These are phyloP conservation scores for Mamestra configurata DNA, from an alignment of 1,140 invertebrate species.

Conservation along the genomic window DNA sequence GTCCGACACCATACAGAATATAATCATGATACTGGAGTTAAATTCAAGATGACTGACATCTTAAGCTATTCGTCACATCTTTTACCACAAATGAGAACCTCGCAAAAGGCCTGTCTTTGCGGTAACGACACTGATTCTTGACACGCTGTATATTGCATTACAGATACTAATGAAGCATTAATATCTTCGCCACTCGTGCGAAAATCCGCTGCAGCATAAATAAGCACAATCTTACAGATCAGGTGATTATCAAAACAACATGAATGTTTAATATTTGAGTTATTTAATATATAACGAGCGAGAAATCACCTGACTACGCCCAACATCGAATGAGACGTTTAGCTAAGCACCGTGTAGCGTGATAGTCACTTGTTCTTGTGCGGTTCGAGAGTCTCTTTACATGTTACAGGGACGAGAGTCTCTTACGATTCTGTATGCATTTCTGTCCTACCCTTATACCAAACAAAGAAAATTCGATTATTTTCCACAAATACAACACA, in stretches of 20 bases:
- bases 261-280: slow-evolving; percentile 38
- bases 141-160: slow-evolving; percentile 18
- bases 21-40: too few species aligned
- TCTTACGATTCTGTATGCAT: not conserved
- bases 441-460: too few species aligned
- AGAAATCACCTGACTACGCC: slow-evolving; percentile 38
- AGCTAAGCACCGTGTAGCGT: not conserved
- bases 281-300: slow-evolving; percentile 20
- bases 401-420: not conserved
- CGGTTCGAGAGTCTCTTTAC: not conserved
- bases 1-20: too few species aligned
- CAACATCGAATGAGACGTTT: slow-evolving; percentile 31
- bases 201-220: slow-evolving; percentile 17
- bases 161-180: slow-evolving; percentile 34
- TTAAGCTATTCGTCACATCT: not conserved
- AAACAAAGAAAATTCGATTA: too few species aligned
- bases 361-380: not conserved
- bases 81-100: not conserved
- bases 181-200: slow-evolving; percentile 18
- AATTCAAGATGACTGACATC: too few species aligned
- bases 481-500: too few species aligned
- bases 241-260: slow-evolving; percentile 37
- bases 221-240: slow-evolving; percentile 27
- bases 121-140: not conserved
- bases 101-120: not conserved